phyloP scores from a whole-genome alignment of 2,113 vertebrate species.

The Epinephelus moara region DNA sequence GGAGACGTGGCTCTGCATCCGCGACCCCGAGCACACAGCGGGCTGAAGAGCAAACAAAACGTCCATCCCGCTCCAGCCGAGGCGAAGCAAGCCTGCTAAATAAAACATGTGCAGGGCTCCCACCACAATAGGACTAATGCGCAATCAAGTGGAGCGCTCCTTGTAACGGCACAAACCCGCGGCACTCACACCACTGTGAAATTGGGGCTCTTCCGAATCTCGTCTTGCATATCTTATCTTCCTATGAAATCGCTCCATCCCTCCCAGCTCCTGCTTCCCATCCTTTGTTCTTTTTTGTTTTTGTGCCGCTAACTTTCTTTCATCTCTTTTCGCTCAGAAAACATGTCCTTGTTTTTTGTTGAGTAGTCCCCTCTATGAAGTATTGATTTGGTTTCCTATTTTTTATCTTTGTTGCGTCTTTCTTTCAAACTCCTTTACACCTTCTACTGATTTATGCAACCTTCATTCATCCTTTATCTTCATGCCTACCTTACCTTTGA shows the following conservation, averaged over 20 bases:
- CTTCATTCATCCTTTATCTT: slow-evolving; percentile 26
- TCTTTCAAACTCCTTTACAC: neutral
- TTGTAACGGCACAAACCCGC: slow-evolving; percentile 45
- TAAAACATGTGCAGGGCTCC: slow-evolving; percentile 64
- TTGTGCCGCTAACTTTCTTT: slow-evolving; percentile 49
- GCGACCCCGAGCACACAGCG: slow-evolving; percentile 29
- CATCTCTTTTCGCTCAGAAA: slow-evolving; percentile 34
- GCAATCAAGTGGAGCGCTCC: slow-evolving; percentile 61
- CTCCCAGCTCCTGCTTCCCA: slow-evolving; percentile 36
- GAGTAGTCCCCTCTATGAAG: slow-evolving; percentile 21
- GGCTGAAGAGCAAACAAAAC: slow-evolving; percentile 56
- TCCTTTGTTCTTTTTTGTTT: slow-evolving; percentile 58
- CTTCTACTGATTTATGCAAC: slow-evolving; percentile 16
- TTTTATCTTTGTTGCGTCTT: slow-evolving; percentile 18
- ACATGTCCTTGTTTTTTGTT: slow-evolving; percentile 30
- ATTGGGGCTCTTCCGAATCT: slow-evolving; percentile 62
- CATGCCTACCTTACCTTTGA: slow-evolving; percentile 28
- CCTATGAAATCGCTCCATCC: slow-evolving; percentile 44
- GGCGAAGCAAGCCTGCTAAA: slow-evolving; percentile 49
- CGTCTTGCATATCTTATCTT: slow-evolving; percentile 59
- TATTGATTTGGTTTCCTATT: slow-evolving; percentile 34
- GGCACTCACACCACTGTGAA: slow-evolving; percentile 62
- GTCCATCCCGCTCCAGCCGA: slow-evolving; percentile 3
- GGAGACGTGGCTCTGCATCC: slow-evolving; percentile 29
- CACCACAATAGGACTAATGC: slow-evolving; percentile 50